phyloP scores from a whole-genome alignment of 2,797 vertebrate species.

The Apogon hyalosoma region DNA sequence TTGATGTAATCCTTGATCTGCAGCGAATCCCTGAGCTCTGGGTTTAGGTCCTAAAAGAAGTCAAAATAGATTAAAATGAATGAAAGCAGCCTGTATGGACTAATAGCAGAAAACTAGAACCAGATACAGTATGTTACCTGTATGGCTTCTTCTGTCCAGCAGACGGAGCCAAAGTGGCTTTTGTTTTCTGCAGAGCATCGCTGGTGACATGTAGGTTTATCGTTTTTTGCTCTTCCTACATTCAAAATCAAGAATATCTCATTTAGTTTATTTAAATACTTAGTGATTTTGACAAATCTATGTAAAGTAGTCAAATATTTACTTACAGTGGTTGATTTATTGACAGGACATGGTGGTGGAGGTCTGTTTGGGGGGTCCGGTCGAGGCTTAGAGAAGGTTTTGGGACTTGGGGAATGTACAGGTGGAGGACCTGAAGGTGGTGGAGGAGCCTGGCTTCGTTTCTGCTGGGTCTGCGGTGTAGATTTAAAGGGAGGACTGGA shows the following conservation, averaged over 20 bases:
- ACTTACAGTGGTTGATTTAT: constrained; percentile 79
- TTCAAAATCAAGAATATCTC: background rate
- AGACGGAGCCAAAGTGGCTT: constrained; percentile 70
- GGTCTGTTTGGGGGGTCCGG: constrained; percentile 90
- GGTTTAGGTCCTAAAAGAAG: constrained; percentile 70
- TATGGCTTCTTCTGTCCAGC: constrained; percentile 74
- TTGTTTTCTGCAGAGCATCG: constrained; percentile 54
- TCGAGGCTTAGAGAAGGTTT: constrained; percentile 37
- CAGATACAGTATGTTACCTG: constrained; percentile 53
- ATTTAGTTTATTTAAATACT: background rate
- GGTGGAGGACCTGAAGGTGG: constrained; percentile 44
- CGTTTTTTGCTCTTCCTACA: constrained; percentile 49
- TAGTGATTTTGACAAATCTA: too few species aligned
- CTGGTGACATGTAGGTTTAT: constrained; percentile 31
- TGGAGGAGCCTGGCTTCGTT: constrained; percentile 46
- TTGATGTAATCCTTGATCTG: constrained; percentile 48
- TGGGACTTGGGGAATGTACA: constrained; percentile 43
- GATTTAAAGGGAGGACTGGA: constrained; percentile 21
- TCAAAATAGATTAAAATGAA: constrained; percentile 1
- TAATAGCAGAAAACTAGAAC: background rate
- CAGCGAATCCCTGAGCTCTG: constrained; percentile 66
- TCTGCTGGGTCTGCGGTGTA: constrained; percentile 3
- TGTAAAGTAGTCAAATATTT: too few species aligned
- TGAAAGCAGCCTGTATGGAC: background rate
- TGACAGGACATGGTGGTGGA: constrained; percentile 89